A percentile compares a stretch with the other conserved stretches of the same genome.
Evolutionary conservation across 1,140 invertebrate genomes (phyloP).

Genomic region (Drosophila parabipectinata): DNA sequence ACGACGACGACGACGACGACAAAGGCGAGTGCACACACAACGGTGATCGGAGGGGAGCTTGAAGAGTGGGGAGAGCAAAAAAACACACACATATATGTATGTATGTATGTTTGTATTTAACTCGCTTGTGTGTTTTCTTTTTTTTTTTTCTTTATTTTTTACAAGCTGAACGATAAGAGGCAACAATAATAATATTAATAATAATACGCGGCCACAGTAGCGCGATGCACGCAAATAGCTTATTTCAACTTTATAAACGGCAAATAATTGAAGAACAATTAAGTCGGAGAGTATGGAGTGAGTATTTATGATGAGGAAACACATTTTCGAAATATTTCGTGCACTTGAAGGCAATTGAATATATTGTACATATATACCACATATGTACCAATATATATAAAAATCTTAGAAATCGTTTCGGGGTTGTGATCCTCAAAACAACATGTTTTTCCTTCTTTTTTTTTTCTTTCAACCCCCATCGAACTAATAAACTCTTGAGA

Average conservation of each 20-base stretch:
- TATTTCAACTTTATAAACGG: slow-evolving; percentile 46
- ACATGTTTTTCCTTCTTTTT: not conserved
- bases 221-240: slow-evolving; percentile 63
- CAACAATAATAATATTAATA: slow-evolving; percentile 47
- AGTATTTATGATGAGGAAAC: slow-evolving; percentile 11
- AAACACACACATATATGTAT: slow-evolving; percentile 6
- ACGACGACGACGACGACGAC: slow-evolving; percentile 11
- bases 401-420: slow-evolving; percentile 8
- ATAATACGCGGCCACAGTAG: slow-evolving; percentile 33
- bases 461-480: slow-evolving; percentile 26
- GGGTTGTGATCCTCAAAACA: slow-evolving; percentile 15
- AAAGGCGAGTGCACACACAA: slow-evolving; percentile 34
- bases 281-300: slow-evolving; percentile 4
- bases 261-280: slow-evolving; percentile 41
- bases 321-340: slow-evolving; percentile 14
- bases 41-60: slow-evolving; percentile 13
- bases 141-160: slow-evolving; percentile 38
- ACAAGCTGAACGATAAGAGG: slow-evolving; percentile 57
- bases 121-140: slow-evolving; percentile 18
- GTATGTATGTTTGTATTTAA: slow-evolving; percentile 1
- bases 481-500: slow-evolving; percentile 18
- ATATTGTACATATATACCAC: not conserved
- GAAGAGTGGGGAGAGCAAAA: not conserved
- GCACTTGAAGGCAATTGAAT: slow-evolving; percentile 5
- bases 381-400: not conserved